These are phyloP conservation scores for Chromoteleia sp. DNA, from an alignment of 2,888 invertebrate genomes.

Conservation along the genomic window DNA sequence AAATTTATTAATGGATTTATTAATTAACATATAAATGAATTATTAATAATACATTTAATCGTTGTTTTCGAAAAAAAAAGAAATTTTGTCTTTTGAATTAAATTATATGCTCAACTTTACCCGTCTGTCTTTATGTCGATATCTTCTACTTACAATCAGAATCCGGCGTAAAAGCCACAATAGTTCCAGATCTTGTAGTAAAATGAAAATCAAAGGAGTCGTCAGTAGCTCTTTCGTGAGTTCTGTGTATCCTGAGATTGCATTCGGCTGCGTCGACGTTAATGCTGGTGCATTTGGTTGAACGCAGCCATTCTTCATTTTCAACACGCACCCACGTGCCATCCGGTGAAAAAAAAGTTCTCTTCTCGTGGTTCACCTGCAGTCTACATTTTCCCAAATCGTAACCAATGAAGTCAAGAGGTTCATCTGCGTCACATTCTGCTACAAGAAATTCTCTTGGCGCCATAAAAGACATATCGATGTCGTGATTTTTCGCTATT, in stretches of 20 bases:
- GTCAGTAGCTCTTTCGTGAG: constrained; percentile 34
- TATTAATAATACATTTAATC: too few species aligned
- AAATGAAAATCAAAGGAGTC: constrained; percentile 76
- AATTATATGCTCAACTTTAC: too few species aligned
- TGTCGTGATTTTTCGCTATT: constrained; percentile 31
- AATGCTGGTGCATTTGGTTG: constrained; percentile 71
- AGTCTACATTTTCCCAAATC: constrained; percentile 78
- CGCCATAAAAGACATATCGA: constrained; percentile 65
- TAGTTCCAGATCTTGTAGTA: constrained; percentile 73
- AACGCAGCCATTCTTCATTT: constrained; percentile 77
- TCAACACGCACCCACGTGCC: constrained; percentile 75
- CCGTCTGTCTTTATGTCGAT: constrained; percentile 14
- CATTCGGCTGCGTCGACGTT: constrained; percentile 70
- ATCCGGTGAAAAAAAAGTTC: constrained; percentile 75
- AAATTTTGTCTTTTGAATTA: too few species aligned
- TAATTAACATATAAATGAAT: too few species aligned
- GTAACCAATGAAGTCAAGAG: constrained; percentile 78
- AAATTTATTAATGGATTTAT: too few species aligned
- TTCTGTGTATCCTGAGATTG: constrained; percentile 72
- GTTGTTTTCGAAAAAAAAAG: too few species aligned
- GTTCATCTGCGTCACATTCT: constrained; percentile 58
- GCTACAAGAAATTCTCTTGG: constrained; percentile 53
- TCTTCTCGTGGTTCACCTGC: constrained; percentile 73
- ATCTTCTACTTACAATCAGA: constrained; percentile 42
- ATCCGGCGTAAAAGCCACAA: constrained; percentile 75